Evolutionary conservation across 2,888 invertebrate species (phyloP).

Genomic region (Eurytoma californica): DNA sequence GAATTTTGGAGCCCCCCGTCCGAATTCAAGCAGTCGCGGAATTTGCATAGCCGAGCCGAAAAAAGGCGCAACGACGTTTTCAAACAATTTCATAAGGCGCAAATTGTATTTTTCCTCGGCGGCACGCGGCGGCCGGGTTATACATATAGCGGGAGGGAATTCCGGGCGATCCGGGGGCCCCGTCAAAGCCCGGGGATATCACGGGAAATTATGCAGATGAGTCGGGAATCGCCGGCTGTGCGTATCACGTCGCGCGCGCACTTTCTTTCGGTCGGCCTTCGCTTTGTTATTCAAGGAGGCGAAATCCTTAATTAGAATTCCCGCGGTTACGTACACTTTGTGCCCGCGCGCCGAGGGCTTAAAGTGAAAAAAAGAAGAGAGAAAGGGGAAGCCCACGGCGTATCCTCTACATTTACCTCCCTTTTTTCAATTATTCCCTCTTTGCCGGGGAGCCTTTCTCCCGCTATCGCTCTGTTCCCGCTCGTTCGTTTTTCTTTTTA

Average conservation of each 20-base stretch:
- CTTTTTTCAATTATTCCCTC: neutral
- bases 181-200: neutral
- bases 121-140: neutral
- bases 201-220: neutral
- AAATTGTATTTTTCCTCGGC: neutral
- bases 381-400: neutral
- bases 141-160: too few relatives aligned
- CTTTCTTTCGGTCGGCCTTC: neutral
- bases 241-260: slow-evolving; percentile 4
- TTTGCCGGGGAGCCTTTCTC: too few relatives aligned
- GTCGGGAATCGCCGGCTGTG: slow-evolving; percentile 7
- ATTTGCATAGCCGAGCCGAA: too few relatives aligned
- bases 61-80: neutral
- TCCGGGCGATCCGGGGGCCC: neutral
- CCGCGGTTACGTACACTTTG: slow-evolving; percentile 2
- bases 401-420: neutral
- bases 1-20: too few relatives aligned
- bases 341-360: too few relatives aligned
- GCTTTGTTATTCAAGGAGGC: slow-evolving; percentile 45
- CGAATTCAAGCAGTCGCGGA: too few relatives aligned
- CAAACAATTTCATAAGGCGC: neutral
- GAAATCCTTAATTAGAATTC: slow-evolving; percentile 47
- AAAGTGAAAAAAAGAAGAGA: neutral
- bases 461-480: neutral
- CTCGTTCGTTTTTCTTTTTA: neutral